These are phyloP conservation scores for Dinothrombium tinctorium DNA, from an alignment of 1,140 invertebrate genomes.

Conservation along the genomic window DNA sequence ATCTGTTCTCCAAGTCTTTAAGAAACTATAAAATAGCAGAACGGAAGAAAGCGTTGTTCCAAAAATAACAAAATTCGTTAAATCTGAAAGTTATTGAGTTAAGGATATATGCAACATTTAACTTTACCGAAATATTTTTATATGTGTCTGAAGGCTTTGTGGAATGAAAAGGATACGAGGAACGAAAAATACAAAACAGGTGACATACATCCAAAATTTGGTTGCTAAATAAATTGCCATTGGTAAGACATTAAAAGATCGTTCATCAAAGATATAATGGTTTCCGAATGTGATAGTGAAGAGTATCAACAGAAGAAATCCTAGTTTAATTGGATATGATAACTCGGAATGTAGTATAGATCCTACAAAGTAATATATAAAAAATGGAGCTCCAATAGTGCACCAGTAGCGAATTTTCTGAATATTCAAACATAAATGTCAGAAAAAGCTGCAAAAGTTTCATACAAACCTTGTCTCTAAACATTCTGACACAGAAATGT, in stretches of 20 bases:
- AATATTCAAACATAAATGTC: not conserved
- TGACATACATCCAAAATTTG: constrained; percentile 88
- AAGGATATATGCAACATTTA: too few species aligned
- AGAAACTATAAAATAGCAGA: constrained; percentile 65
- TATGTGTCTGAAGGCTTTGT: too few species aligned
- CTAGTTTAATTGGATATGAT: not conserved
- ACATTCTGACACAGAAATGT: constrained; percentile 31
- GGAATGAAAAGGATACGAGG: constrained; percentile 33
- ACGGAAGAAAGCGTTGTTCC: not conserved
- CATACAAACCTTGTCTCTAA: constrained; percentile 35
- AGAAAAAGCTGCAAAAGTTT: not conserved
- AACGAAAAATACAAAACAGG: constrained; percentile 66
- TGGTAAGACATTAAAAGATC: constrained; percentile 55
- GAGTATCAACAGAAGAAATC: not conserved
- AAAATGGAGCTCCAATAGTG: constrained; percentile 64
- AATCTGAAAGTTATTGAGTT: constrained; percentile 70
- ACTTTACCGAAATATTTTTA: too few species aligned
- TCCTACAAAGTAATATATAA: constrained; percentile 65
- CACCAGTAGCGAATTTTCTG: constrained; percentile 46
- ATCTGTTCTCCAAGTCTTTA: constrained; percentile 70
- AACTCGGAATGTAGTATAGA: constrained; percentile 28
- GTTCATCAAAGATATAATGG: constrained; percentile 51
- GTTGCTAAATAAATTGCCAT: constrained; percentile 78
- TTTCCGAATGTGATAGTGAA: constrained; percentile 34
- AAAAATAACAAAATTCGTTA: not conserved